These are phyloP conservation scores for Pseudois nayaur DNA, from an alignment of 2,113 vertebrate genomes.

Conservation along the genomic window DNA sequence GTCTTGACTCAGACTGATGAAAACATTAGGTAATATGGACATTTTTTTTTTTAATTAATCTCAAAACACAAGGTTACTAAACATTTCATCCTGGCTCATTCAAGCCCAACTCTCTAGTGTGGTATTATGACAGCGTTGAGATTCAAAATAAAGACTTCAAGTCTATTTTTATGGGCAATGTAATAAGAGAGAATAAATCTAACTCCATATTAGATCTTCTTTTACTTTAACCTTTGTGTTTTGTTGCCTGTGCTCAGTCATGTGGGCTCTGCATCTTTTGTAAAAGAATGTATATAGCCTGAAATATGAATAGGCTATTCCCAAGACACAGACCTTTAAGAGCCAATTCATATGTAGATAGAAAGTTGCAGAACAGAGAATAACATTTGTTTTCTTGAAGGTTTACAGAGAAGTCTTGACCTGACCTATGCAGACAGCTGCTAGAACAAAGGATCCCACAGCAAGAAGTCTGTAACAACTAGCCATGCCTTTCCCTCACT, in stretches of 20 bases:
- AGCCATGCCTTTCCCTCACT: not conserved
- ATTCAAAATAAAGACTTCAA: not conserved
- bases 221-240: not conserved
- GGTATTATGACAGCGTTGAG: not conserved
- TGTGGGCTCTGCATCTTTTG: not conserved
- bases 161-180: not conserved
- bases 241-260: not conserved
- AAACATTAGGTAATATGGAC: not conserved
- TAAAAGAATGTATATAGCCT: not conserved
- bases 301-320: not conserved
- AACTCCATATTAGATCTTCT: not conserved
- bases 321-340: not conserved
- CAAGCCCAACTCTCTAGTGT: not conserved
- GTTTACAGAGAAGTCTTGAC: not conserved
- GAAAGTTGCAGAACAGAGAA: not conserved
- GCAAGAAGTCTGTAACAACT: not conserved
- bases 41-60: not conserved
- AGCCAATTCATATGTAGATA: not conserved
- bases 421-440: not conserved
- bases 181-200: not conserved
- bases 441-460: not conserved
- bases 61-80: not conserved
- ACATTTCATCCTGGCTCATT: not conserved
- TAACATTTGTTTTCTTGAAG: not conserved
- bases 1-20: not conserved